phyloP scores from a whole-genome alignment of 2,113 vertebrate genomes.

The Pipra filicauda region DNA sequence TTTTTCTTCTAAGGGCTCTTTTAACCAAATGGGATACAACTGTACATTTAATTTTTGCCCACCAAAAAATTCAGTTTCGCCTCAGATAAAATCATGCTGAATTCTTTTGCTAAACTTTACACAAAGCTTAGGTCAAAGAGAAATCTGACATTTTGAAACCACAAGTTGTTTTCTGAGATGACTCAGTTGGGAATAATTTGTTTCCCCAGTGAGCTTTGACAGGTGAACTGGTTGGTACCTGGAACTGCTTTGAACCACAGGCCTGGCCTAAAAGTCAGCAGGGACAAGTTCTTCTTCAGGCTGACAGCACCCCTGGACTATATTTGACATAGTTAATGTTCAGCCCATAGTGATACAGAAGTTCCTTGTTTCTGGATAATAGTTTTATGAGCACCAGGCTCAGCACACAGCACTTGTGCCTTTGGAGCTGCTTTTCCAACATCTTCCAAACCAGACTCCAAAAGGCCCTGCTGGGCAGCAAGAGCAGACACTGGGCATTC shows the following conservation, averaged over 20 bases:
- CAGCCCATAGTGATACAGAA: neutral
- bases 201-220: neutral
- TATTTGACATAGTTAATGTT: neutral
- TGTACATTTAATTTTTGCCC: neutral
- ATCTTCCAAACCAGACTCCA: neutral
- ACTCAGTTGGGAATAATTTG: neutral
- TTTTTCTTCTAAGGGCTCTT: neutral
- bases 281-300: neutral
- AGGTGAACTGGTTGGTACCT: neutral
- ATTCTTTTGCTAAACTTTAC: neutral
- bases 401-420: neutral
- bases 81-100: neutral
- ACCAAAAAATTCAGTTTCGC: neutral
- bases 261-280: neutral
- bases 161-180: neutral
- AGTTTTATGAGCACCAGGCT: neutral
- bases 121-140: neutral
- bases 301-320: accelerated
- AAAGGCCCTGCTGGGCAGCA: neutral
- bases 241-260: neutral
- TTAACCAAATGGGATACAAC: neutral
- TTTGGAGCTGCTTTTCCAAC: neutral
- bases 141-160: neutral
- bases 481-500: too few species aligned
- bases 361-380: neutral